Conservation (phyloP, 2,113 vertebrate species). For the Oreocharis arfaki region DNA sequence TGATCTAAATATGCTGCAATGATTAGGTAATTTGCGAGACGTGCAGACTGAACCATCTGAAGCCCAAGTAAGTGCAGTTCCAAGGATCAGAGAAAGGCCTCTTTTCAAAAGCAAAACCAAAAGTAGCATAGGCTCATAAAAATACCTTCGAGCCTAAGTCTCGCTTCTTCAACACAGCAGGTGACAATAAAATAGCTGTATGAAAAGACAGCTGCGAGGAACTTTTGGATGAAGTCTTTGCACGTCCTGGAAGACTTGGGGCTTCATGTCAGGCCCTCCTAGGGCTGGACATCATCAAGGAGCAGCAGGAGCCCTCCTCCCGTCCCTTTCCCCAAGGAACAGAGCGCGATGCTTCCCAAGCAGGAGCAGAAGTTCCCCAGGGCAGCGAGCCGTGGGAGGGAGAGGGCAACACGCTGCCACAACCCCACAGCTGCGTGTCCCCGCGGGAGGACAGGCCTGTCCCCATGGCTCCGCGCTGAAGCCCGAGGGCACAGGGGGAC, state of each 20-base stretch:
- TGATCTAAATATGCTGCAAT: not conserved
- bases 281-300: not conserved
- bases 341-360: not conserved
- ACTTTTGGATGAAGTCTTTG: not conserved
- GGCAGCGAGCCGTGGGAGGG: too few relatives aligned
- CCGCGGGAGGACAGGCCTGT: not conserved
- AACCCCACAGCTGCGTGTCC: fast-evolving
- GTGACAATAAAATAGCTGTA: not conserved
- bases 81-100: not conserved
- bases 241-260: not conserved
- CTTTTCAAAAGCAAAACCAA: not conserved
- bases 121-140: not conserved
- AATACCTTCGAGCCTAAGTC: not conserved
- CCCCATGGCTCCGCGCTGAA: fast-evolving
- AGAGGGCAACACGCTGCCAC: fast-evolving
- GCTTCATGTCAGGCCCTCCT: not conserved
- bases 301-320: not conserved
- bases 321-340: not conserved
- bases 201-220: fast-evolving
- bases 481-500: fast-evolving
- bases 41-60: not conserved
- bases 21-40: not conserved
- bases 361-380: not conserved
- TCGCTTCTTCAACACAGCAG: fast-evolving
- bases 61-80: not conserved